Conservation (phyloP, 1,140 invertebrate species). For the Dolichoris vasculosae region DNA sequence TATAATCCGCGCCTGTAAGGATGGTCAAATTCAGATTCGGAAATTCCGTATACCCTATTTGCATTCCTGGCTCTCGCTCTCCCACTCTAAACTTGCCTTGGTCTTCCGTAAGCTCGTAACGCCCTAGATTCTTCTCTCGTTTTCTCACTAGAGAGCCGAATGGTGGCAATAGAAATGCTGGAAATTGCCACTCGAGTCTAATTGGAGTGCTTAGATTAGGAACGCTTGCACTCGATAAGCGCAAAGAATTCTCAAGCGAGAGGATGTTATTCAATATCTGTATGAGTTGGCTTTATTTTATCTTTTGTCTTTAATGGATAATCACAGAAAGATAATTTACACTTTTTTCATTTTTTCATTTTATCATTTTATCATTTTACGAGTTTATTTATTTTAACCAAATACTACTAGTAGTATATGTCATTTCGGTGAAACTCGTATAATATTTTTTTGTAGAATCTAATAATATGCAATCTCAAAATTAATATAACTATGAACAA, state of each 20-base stretch:
- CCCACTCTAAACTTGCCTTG: neutral
- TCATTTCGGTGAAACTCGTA: no score
- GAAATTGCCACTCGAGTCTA: slow-evolving; percentile 24
- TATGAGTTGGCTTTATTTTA: no score
- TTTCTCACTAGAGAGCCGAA: neutral
- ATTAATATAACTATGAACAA: no score
- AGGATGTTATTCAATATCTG: no score
- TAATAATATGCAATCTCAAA: no score
- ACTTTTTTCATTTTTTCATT: no score
- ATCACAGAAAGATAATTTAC: no score
- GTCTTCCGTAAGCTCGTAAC: neutral
- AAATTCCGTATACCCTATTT: slow-evolving; percentile 22
- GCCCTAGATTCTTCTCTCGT: neutral
- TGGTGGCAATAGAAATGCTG: neutral
- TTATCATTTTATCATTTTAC: no score
- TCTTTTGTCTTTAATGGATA: no score
- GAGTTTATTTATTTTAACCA: no score
- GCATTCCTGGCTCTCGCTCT: slow-evolving; percentile 14
- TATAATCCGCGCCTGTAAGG: neutral
- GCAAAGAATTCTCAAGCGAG: neutral
- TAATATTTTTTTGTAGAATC: no score
- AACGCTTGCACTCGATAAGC: neutral
- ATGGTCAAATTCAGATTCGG: slow-evolving; percentile 20
- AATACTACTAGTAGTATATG: no score
- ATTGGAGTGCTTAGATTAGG: slow-evolving; percentile 8